Evolutionary conservation across 1,140 invertebrate genomes (phyloP).

Genomic region (Papilio glaucus): DNA sequence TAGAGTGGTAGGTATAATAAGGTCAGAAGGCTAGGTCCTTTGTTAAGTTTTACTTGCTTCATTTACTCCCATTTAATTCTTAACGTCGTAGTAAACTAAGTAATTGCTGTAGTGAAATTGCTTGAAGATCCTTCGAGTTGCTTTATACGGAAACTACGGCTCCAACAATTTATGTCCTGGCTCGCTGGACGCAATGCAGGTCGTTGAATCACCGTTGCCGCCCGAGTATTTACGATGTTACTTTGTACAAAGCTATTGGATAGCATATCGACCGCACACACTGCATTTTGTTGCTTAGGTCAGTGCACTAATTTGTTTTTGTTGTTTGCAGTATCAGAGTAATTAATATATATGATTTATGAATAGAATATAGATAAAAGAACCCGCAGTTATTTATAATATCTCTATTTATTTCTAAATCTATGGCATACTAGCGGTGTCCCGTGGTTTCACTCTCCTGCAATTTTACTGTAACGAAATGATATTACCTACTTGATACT

Average conservation of each 20-base stretch:
- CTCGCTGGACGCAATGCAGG: slow-evolving; percentile 16
- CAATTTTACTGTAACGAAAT: no score
- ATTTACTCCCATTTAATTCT: neutral
- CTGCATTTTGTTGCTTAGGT: slow-evolving; percentile 46
- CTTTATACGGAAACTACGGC: slow-evolving; percentile 18
- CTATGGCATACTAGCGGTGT: no score
- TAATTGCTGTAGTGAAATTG: slow-evolving; percentile 22
- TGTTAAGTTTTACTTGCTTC: neutral
- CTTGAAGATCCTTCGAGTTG: slow-evolving; percentile 18
- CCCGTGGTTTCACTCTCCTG: no score
- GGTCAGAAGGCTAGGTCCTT: neutral
- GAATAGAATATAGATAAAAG: no score
- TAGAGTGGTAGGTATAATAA: neutral
- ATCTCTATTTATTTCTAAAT: no score
- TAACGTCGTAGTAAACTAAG: neutral
- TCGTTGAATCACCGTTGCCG: slow-evolving; percentile 27
- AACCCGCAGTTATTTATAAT: no score
- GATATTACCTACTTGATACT: no score
- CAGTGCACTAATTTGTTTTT: slow-evolving; percentile 41
- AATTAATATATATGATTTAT: neutral
- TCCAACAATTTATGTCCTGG: neutral
- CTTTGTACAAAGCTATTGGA: slow-evolving; percentile 41
- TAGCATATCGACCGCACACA: slow-evolving; percentile 41
- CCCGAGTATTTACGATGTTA: slow-evolving; percentile 40
- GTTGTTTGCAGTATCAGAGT: slow-evolving; percentile 15